Evolutionary conservation across 64 coral and sea anemone genomes (phyloP).

Genomic region (Montipora cactus): DNA sequence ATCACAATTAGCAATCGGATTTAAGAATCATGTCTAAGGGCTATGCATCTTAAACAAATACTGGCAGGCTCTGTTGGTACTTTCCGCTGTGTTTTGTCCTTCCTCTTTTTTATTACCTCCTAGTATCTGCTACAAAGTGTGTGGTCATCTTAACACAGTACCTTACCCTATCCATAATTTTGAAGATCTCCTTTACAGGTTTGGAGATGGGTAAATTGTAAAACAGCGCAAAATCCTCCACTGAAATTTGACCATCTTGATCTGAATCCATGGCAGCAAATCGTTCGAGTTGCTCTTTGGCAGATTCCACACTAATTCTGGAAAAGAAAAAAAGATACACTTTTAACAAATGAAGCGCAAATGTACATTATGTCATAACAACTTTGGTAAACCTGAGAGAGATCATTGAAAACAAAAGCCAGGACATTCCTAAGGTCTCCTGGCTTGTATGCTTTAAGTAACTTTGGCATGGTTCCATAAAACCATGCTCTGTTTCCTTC

Average conservation of each 20-base stretch:
- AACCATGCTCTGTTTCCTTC: too few species aligned
- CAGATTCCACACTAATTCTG: constrained; percentile 60
- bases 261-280: constrained; percentile 49
- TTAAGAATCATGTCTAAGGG: too few species aligned
- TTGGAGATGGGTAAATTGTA: constrained; percentile 34
- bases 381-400: neutral
- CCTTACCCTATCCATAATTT: constrained; percentile 55
- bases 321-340: neutral
- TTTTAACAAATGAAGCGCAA: neutral
- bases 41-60: too few species aligned
- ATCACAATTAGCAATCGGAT: too few species aligned
- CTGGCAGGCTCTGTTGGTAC: too few species aligned
- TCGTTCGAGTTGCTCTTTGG: constrained; percentile 48
- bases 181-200: constrained; percentile 44
- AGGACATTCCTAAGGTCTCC: too few species aligned
- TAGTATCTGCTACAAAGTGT: neutral
- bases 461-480: too few species aligned
- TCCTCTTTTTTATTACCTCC: too few species aligned
- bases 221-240: constrained; percentile 52
- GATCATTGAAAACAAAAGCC: too few species aligned
- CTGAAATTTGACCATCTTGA: constrained; percentile 59
- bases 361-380: neutral
- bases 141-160: neutral
- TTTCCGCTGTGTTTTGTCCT: too few species aligned
- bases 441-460: too few species aligned